Evolutionary conservation across 2,797 vertebrate species (phyloP).

Genomic region (Scyliorhinus canicula): DNA sequence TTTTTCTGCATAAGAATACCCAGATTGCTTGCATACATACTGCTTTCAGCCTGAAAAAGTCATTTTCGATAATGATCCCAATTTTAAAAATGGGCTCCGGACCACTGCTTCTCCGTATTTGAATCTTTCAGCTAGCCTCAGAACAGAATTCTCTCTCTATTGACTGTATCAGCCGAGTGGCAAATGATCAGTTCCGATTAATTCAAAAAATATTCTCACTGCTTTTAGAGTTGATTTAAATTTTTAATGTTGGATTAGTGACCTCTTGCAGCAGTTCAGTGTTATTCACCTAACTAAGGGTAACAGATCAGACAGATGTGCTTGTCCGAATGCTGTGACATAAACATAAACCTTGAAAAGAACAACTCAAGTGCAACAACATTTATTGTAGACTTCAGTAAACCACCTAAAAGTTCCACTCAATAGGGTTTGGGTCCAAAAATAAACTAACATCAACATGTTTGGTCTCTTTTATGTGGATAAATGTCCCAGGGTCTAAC

Average conservation of each 20-base stretch:
- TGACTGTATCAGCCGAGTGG: background rate
- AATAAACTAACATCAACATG: background rate
- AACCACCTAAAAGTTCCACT: background rate
- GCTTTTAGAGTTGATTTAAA: background rate
- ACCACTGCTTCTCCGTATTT: background rate
- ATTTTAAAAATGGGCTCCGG: background rate
- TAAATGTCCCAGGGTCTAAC: background rate
- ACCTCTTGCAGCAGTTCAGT: background rate
- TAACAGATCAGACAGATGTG: background rate
- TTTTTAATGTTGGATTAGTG: constrained; percentile 12
- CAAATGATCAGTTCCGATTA: background rate
- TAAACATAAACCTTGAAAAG: background rate
- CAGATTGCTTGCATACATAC: background rate
- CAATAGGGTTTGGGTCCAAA: background rate
- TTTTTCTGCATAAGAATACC: background rate
- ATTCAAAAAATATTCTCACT: constrained; percentile 8
- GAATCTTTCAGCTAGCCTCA: background rate
- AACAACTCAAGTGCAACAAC: background rate
- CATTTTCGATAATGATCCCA: background rate
- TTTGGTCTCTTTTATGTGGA: background rate
- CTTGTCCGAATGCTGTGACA: background rate
- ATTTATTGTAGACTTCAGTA: background rate
- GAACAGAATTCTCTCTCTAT: background rate
- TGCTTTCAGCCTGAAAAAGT: background rate
- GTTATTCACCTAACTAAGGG: constrained; percentile 2